Base-by-base conservation (phyloP, 2,888 invertebrate genomes). In the Lochmaea crataegi region DNA sequence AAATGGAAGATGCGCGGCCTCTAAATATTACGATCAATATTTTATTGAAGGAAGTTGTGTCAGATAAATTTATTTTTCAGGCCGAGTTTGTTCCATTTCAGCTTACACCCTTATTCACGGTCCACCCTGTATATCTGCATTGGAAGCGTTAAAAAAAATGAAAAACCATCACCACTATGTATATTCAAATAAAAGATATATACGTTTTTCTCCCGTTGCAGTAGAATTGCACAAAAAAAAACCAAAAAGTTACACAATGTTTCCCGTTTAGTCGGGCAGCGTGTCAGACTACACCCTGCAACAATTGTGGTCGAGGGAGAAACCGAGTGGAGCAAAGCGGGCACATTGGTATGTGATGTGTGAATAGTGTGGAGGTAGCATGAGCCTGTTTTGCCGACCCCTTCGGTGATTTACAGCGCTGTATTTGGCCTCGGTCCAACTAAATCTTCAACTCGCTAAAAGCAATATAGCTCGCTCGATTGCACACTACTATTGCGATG, bases 401-500 rank as follows among this genome's bases (percentile, higher is more conserved):
- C 60, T 10, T 70, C 69, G 63, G 78, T 82, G 81, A 82, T 82
- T 82, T 82, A 82, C 80, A 80, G 79, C 76, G 78, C 73, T 71
- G 75, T 76, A 78, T 79, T 79, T 82, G 82, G 82, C 78, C 66
- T 51, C 63, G 32, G 57, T 80, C 82, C 82, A 82, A 76, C 76
- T 73, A 77, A 76, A 79, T 73, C 65, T 68, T 67, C 71, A 72
- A 56, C 73, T 65, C 70, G 70, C 71, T 75, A 73, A 75, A 75
- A 75, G 72, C 71, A 56, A 61, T 69, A 69, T 69, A 69, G 65
- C 69, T 56, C 41, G 69, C 60, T 69, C 73, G 69, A 66, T 73
- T 69, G 65, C 69, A 73, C 61, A 63, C 56, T 18, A 48, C 45
- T 70, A 70, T 70, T 70, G 57, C 64, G 11, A 42, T 65, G 70